phyloP scores from a whole-genome alignment of 2,797 vertebrate genomes.

The Echiichthys vipera region DNA sequence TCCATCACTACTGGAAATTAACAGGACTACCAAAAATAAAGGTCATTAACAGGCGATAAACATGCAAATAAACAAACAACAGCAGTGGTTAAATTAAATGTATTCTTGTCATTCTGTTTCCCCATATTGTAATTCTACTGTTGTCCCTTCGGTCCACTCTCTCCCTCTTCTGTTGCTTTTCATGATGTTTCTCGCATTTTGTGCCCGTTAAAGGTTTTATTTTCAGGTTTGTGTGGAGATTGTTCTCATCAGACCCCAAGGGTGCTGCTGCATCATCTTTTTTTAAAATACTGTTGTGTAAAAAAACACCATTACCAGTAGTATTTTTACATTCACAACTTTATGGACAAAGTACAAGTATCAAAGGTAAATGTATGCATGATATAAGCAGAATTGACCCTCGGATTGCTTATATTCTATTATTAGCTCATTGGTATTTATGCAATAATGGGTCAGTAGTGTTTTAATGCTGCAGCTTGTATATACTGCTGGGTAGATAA shows the following conservation, averaged over 20 bases:
- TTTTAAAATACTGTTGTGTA: neutral
- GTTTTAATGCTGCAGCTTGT: neutral
- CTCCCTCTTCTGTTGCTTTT: neutral
- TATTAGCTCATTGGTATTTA: constrained; percentile 2
- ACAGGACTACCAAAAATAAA: neutral
- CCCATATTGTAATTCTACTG: neutral
- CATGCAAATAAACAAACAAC: constrained; percentile 18
- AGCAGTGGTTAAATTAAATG: neutral
- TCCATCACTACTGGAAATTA: constrained; percentile 7
- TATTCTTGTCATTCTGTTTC: neutral
- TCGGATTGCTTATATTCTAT: neutral
- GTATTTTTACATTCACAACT: neutral
- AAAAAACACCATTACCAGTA: neutral
- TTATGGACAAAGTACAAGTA: neutral
- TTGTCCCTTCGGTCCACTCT: neutral
- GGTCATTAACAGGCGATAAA: constrained; percentile 7
- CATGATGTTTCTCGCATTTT: neutral
- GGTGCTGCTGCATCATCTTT: neutral
- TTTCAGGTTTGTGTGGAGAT: neutral
- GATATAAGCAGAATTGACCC: neutral
- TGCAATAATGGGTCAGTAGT: neutral
- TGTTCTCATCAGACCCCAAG: neutral
- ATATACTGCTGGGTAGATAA: neutral
- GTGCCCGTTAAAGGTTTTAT: neutral
- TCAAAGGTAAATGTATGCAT: neutral